phyloP scores from a whole-genome alignment of 2,797 vertebrate species.

The Mareca strepera region DNA sequence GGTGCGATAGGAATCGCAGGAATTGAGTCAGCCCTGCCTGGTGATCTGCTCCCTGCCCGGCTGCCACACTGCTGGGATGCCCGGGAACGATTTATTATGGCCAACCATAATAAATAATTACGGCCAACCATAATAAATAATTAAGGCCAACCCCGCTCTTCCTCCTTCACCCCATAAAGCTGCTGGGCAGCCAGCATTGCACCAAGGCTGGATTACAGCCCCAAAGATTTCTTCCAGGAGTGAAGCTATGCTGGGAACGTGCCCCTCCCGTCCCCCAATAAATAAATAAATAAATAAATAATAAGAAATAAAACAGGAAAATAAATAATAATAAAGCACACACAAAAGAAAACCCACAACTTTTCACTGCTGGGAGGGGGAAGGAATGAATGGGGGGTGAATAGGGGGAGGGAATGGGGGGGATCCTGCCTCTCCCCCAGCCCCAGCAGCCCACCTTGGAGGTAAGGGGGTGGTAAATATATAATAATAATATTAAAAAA shows the following conservation, averaged over 20 bases:
- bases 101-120: too few species aligned
- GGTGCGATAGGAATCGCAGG: background rate
- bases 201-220: background rate
- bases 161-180: background rate
- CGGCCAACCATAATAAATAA: too few species aligned
- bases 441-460: too few species aligned
- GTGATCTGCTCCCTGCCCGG: background rate
- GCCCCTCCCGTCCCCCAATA: background rate
- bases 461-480: too few species aligned
- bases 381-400: too few species aligned
- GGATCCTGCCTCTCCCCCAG: background rate
- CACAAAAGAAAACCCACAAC: background rate
- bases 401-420: too few species aligned
- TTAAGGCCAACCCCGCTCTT: background rate
- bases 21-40: background rate
- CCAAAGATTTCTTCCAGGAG: background rate
- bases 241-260: background rate
- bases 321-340: too few species aligned
- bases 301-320: too few species aligned
- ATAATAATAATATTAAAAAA: too few species aligned
- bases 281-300: too few species aligned
- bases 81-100: accelerated
- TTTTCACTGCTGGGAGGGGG: background rate
- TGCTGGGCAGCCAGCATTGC: background rate
- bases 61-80: background rate